A percentile compares a stretch with the other conserved stretches of the same genome.
phyloP scores from a whole-genome alignment of 2,797 vertebrate genomes.

The Sarcophilus harrisii region DNA sequence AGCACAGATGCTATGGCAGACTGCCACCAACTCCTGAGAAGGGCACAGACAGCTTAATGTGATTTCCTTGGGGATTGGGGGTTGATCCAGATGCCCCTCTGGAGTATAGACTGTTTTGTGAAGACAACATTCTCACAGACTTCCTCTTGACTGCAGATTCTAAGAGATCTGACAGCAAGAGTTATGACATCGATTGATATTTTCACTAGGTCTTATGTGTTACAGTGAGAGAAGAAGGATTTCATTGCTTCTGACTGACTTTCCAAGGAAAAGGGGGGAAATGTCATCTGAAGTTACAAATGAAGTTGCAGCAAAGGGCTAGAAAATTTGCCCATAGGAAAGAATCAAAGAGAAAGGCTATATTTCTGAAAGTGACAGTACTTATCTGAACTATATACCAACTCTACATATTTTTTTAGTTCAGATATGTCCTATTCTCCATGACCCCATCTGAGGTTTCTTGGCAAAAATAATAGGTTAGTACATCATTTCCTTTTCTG shows the following conservation, averaged over 20 bases:
- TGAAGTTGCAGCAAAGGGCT: neutral
- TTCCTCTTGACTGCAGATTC: neutral
- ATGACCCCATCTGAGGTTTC: neutral
- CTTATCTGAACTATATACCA: neutral
- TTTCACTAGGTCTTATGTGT: neutral
- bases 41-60: constrained; percentile 17
- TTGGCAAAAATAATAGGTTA: neutral
- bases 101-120: neutral
- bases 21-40: constrained; percentile 40
- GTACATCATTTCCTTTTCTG: neutral
- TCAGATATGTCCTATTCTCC: neutral
- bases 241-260: neutral
- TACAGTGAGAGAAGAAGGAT: neutral
- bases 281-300: neutral
- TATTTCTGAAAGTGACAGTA: neutral
- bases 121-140: neutral
- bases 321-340: neutral
- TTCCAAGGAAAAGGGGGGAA: neutral
- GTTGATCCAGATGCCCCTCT: neutral
- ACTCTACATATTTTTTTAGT: neutral
- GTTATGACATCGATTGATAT: neutral
- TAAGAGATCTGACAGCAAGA: no score
- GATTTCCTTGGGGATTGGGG: neutral
- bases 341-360: neutral
- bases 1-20: constrained; percentile 69